phyloP scores from a whole-genome alignment of 2,113 vertebrate genomes.

The Picathartes gymnocephalus region DNA sequence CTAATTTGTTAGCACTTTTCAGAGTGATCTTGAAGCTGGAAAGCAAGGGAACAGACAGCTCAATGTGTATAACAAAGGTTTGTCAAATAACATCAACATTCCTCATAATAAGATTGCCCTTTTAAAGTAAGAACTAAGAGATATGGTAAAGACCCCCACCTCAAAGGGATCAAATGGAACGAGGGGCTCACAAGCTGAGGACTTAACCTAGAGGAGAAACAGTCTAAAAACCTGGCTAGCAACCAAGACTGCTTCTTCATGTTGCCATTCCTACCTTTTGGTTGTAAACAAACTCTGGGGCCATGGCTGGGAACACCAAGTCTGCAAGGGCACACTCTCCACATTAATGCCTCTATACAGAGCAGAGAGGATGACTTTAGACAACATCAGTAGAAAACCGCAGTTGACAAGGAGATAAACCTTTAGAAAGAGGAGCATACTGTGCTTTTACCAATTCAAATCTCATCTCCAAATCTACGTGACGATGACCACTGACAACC shows the following conservation, averaged over 20 bases:
- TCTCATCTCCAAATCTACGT: neutral
- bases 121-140: neutral
- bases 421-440: neutral
- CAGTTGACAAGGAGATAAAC: neutral
- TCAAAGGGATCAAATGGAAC: neutral
- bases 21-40: neutral
- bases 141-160: neutral
- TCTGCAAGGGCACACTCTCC: neutral
- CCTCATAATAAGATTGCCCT: neutral
- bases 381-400: neutral
- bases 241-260: neutral
- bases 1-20: slow-evolving; percentile 34
- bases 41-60: neutral
- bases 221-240: neutral
- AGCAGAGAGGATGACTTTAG: neutral
- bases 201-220: neutral
- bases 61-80: neutral
- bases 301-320: neutral
- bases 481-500: neutral
- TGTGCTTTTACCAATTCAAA: neutral
- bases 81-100: slow-evolving; percentile 12
- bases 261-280: neutral
- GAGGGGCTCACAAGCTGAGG: neutral
- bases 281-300: neutral
- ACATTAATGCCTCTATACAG: neutral